Evolutionary conservation across 2,113 vertebrate genomes (phyloP).

Genomic region (Rattus rattus): DNA sequence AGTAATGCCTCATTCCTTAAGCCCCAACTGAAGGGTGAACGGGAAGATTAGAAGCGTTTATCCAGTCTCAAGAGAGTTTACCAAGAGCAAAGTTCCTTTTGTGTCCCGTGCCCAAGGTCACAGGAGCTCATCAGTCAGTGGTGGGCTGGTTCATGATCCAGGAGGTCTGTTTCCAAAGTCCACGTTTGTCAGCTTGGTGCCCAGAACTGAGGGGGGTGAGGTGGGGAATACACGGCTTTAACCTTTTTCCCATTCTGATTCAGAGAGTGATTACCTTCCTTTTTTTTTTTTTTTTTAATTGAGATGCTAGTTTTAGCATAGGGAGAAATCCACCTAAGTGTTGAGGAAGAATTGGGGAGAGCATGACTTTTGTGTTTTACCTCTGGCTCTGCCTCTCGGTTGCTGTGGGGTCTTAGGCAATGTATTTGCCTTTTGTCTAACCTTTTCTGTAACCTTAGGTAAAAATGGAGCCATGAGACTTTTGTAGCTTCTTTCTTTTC

Average conservation of each 20-base stretch:
- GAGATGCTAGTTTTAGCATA: neutral
- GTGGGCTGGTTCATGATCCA: neutral
- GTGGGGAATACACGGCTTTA: no score
- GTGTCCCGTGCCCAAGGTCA: neutral
- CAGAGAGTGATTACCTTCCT: neutral
- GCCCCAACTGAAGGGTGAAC: neutral
- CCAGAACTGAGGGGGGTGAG: neutral
- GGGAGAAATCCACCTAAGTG: neutral
- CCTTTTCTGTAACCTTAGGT: conserved; percentile 51
- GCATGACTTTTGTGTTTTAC: neutral
- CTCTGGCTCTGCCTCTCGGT: conserved; percentile 19
- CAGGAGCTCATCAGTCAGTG: fast-evolving
- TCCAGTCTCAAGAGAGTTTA: conserved; percentile 57
- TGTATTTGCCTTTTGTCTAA: conserved; percentile 60
- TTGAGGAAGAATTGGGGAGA: neutral
- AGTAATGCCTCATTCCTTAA: neutral
- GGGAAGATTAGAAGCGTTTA: neutral
- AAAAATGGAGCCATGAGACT: neutral
- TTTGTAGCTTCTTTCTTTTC: neutral
- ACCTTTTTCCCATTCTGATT: neutral
- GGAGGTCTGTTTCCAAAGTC: neutral
- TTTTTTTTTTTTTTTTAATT: neutral
- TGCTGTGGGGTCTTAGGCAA: conserved; percentile 33
- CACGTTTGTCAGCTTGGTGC: neutral
- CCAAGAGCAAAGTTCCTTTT: conserved; percentile 43